Conservation (phyloP, 1,140 invertebrate species). For the Drosophila burlai region DNA sequence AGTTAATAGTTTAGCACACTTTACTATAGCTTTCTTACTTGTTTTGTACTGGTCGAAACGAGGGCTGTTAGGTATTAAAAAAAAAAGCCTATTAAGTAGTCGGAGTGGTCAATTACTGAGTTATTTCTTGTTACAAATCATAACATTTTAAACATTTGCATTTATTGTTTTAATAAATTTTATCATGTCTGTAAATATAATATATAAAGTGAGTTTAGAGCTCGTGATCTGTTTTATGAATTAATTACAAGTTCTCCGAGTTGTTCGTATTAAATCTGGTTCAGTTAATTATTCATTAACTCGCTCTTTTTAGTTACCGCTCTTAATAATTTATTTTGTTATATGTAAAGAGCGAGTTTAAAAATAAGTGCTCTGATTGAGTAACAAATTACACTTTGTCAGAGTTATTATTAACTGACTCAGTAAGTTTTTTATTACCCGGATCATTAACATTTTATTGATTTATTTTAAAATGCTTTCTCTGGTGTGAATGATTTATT, state of each 20-base stretch:
- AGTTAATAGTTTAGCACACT: no score
- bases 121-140: no score
- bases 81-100: no score
- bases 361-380: slow-evolving; percentile 14
- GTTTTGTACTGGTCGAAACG: no score
- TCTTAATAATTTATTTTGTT: background rate
- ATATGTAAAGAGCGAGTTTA: background rate
- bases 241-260: background rate
- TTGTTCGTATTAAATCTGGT: background rate
- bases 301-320: background rate
- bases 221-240: background rate
- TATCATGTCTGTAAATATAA: no score
- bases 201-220: background rate
- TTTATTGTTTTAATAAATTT: background rate
- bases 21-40: no score
- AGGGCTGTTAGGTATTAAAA: no score
- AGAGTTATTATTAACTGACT: background rate
- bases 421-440: background rate
- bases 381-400: background rate
- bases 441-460: background rate
- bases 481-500: no score
- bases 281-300: slow-evolving; percentile 3
- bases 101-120: no score
- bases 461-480: no score
- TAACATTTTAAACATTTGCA: no score